These are phyloP conservation scores for Bungarus multicinctus DNA, from an alignment of 2,113 vertebrate species.

Conservation along the genomic window DNA sequence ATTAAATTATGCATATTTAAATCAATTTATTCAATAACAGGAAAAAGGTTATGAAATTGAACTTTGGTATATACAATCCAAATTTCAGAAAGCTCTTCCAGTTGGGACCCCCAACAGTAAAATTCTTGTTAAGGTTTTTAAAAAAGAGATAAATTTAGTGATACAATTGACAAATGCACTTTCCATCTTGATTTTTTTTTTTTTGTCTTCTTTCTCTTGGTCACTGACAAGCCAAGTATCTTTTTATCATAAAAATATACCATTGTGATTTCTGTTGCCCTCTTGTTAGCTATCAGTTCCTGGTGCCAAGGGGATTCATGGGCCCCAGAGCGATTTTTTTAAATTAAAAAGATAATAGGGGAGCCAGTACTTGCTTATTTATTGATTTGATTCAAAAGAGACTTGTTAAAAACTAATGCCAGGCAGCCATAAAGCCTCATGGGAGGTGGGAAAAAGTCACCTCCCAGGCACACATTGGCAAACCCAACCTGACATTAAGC, in stretches of 20 bases:
- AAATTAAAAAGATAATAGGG: neutral
- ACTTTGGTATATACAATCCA: neutral
- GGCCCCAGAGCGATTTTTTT: neutral
- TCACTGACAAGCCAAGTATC: neutral
- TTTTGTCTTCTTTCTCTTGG: neutral
- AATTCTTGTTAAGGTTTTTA: neutral
- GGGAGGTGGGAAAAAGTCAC: neutral
- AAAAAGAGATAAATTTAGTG: neutral
- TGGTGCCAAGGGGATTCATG: neutral
- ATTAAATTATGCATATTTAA: neutral
- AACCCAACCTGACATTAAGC: neutral
- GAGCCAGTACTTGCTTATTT: neutral
- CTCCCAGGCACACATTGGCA: neutral
- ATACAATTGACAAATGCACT: neutral
- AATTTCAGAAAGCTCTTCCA: neutral
- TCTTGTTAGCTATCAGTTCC: neutral
- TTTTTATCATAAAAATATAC: neutral
- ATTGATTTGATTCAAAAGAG: neutral
- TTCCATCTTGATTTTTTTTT: neutral
- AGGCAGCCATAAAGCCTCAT: neutral
- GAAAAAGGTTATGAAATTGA: neutral
- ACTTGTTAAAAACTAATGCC: neutral
- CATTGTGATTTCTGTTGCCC: neutral
- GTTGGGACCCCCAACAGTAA: neutral
- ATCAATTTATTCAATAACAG: neutral